These are phyloP conservation scores for Augiades crinisus DNA, from an alignment of 2,888 invertebrate species.

Conservation along the genomic window DNA sequence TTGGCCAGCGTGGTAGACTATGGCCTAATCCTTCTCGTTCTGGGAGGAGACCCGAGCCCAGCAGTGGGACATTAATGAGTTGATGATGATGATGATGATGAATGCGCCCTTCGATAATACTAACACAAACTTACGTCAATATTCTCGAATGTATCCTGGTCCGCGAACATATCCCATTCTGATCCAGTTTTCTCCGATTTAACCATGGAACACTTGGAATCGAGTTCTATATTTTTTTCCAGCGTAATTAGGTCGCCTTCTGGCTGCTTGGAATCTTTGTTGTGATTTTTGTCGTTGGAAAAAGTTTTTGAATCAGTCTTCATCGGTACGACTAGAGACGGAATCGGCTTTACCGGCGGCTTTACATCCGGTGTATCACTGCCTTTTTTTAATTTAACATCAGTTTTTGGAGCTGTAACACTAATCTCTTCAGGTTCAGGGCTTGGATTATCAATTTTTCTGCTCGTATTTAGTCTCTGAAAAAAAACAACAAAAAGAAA, in stretches of 20 bases:
- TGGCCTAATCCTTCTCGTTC: too few species aligned
- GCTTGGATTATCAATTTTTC: neutral
- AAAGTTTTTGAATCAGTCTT: neutral
- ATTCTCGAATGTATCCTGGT: conserved; percentile 90
- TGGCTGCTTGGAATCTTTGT: conserved; percentile 20
- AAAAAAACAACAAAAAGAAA: neutral
- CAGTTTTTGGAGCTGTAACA: conserved; percentile 20
- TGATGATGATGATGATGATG: too few species aligned
- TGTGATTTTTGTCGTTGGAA: conserved; percentile 18
- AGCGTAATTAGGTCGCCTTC: conserved; percentile 11
- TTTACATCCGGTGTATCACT: conserved; percentile 10
- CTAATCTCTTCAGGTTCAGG: conserved; percentile 1
- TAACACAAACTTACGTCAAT: conserved; percentile 67
- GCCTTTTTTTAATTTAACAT: conserved; percentile 27
- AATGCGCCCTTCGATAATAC: too few species aligned
- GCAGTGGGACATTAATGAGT: too few species aligned
- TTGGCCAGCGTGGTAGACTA: too few species aligned
- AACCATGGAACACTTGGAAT: conserved; percentile 39
- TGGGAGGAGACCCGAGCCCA: too few species aligned
- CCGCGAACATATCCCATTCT: conserved; percentile 96
- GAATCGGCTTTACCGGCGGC: neutral
- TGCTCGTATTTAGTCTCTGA: conserved; percentile 10
- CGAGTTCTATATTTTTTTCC: conserved; percentile 31
- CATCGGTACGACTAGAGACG: neutral
- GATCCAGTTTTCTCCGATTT: conserved; percentile 74